phyloP scores from a whole-genome alignment of 2,797 vertebrate species.

The Heterohyrax brucei region DNA sequence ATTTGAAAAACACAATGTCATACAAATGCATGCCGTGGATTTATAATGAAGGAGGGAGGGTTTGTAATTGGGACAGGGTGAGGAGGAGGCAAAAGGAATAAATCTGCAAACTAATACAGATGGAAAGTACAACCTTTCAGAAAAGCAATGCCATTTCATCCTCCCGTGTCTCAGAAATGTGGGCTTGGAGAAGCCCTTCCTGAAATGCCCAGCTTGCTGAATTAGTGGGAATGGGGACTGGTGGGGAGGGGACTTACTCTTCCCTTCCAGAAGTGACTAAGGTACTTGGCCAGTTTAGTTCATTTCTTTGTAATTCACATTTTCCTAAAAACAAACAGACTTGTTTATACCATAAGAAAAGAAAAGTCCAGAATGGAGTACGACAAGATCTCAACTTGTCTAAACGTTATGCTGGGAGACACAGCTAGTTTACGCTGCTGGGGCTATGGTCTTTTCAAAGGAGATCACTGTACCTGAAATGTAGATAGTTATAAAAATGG shows the following conservation, averaged over 20 bases:
- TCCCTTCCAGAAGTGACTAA: not conserved
- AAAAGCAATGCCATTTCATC: rapidly evolving
- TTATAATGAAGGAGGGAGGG: not conserved
- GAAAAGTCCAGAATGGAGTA: not conserved
- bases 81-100: not conserved
- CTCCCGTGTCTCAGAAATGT: not conserved
- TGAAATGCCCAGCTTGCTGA: not conserved
- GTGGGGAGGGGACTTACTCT: rapidly evolving
- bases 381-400: rapidly evolving
- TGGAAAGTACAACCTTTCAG: not conserved
- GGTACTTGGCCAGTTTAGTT: not conserved
- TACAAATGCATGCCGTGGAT: not conserved
- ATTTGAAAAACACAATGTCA: rapidly evolving
- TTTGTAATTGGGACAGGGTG: rapidly evolving
- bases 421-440: conserved; percentile 64
- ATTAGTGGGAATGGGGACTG: rapidly evolving
- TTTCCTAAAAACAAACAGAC: conserved; percentile 66
- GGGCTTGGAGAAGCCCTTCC: not conserved
- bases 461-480: conserved; percentile 96
- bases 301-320: not conserved
- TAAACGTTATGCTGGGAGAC: not conserved
- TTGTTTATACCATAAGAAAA: conserved; percentile 39
- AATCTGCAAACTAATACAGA: not conserved
- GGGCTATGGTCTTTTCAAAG: conserved; percentile 90
- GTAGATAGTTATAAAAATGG: conserved; percentile 96